These are phyloP conservation scores for Caenorhabditis latens DNA, from an alignment of 1,140 invertebrate genomes.

Conservation along the genomic window DNA sequence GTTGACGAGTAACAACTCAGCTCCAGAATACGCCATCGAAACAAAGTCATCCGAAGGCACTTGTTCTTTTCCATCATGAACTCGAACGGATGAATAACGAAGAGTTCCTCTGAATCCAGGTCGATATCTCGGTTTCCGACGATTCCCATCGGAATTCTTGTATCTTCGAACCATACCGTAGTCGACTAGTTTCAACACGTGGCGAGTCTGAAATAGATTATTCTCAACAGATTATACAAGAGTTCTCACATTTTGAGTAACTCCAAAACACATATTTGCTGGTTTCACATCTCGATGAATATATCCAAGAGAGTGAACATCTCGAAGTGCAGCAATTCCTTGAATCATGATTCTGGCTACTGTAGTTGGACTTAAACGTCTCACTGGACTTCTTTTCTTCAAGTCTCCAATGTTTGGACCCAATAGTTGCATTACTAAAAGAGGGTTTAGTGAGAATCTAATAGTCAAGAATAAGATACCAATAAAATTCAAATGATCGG, in stretches of 20 bases:
- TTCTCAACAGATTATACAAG: slow-evolving; percentile 56
- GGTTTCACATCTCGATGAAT: slow-evolving; percentile 98
- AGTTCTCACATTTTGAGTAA: slow-evolving; percentile 8
- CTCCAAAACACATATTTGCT: slow-evolving; percentile 66
- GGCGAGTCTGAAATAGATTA: slow-evolving; percentile 59
- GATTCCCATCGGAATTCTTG: slow-evolving; percentile 88
- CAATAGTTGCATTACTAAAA: slow-evolving; percentile 83
- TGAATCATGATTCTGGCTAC: slow-evolving; percentile 93
- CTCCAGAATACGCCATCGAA: slow-evolving; percentile 85
- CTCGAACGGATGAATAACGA: slow-evolving; percentile 97
- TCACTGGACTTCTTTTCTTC: slow-evolving; percentile 87
- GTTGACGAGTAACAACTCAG: slow-evolving; percentile 91
- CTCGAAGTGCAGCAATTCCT: slow-evolving; percentile 86
- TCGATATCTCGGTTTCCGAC: slow-evolving; percentile 91
- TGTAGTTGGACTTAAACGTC: slow-evolving; percentile 94
- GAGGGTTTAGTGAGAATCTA: neutral
- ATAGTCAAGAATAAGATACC: neutral
- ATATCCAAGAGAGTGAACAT: slow-evolving; percentile 97
- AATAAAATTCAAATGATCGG: slow-evolving; percentile 62
- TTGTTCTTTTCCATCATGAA: slow-evolving; percentile 90
- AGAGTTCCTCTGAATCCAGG: slow-evolving; percentile 97
- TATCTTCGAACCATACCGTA: slow-evolving; percentile 97
- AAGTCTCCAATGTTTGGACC: slow-evolving; percentile 96
- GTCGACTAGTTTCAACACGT: slow-evolving; percentile 85
- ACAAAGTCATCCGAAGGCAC: slow-evolving; percentile 87